A percentile compares a stretch with the other conserved stretches of the same genome.
These are phyloP conservation scores for Silvanus unidentatus DNA, from an alignment of 2,888 invertebrate genomes.

Conservation along the genomic window DNA sequence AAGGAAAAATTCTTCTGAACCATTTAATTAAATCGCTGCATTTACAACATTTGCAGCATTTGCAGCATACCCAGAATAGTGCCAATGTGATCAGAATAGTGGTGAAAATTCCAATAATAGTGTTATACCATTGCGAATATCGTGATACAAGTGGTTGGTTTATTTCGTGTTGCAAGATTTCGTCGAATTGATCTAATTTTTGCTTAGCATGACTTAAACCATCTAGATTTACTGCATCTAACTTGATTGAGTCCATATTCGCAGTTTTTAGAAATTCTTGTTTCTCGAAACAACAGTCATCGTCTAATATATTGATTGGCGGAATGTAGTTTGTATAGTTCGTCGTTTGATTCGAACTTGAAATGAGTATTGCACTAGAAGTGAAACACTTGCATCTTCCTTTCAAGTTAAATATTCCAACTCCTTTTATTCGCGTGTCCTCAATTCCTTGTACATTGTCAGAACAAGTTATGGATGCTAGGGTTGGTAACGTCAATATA, in stretches of 20 bases:
- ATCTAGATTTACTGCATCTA: slow-evolving; percentile 2
- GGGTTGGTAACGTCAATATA: not conserved
- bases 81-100: too few relatives aligned
- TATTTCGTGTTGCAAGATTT: slow-evolving; percentile 1
- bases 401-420: slow-evolving; percentile 1
- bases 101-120: too few relatives aligned
- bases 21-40: too few relatives aligned
- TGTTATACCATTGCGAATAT: too few relatives aligned
- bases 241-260: slow-evolving; percentile 6
- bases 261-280: not conserved
- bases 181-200: slow-evolving; percentile 8
- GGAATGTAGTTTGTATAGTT: not conserved
- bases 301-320: not conserved
- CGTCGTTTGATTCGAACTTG: slow-evolving; percentile 2
- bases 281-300: slow-evolving; percentile 5
- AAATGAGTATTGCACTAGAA: not conserved
- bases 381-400: slow-evolving; percentile 4
- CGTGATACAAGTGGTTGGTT: slow-evolving; percentile 6
- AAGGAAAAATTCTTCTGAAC: too few relatives aligned
- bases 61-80: too few relatives aligned
- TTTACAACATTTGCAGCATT: too few relatives aligned
- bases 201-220: slow-evolving; percentile 3
- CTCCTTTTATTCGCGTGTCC: not conserved
- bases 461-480: slow-evolving; percentile 4
- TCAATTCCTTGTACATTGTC: not conserved